phyloP scores from a whole-genome alignment of 2,888 invertebrate genomes.

The Clivina fossor region DNA sequence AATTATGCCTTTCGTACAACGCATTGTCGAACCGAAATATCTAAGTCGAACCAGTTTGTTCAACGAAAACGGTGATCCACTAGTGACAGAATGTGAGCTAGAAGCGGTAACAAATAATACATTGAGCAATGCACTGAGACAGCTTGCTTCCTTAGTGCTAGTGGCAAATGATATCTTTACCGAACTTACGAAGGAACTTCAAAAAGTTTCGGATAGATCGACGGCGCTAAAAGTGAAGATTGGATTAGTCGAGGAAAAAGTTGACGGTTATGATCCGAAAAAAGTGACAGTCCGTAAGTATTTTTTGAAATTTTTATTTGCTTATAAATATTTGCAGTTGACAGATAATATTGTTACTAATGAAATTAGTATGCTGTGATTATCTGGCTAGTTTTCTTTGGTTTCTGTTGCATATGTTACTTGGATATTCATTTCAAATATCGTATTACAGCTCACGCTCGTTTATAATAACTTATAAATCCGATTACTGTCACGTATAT shows the following conservation, averaged over 20 bases:
- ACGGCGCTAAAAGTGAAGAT: slow-evolving; percentile 70
- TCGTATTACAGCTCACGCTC: too few species aligned
- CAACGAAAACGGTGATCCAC: slow-evolving; percentile 61
- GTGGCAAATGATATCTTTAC: slow-evolving; percentile 85
- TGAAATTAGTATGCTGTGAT: too few species aligned
- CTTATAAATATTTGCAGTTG: too few species aligned
- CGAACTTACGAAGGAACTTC: slow-evolving; percentile 75
- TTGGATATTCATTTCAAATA: too few species aligned
- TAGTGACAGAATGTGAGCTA: slow-evolving; percentile 72
- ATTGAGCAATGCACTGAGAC: slow-evolving; percentile 79
- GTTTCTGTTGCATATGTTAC: too few species aligned
- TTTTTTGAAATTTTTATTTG: slow-evolving; percentile 34
- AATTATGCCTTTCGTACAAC: slow-evolving; percentile 85
- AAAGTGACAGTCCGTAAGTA: slow-evolving; percentile 94
- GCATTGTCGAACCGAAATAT: slow-evolving; percentile 79
- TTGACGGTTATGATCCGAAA: slow-evolving; percentile 80
- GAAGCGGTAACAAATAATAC: slow-evolving; percentile 87
- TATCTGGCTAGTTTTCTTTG: too few species aligned
- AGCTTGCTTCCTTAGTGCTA: slow-evolving; percentile 81
- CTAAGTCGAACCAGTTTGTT: slow-evolving; percentile 69
- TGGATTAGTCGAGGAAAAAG: slow-evolving; percentile 68
- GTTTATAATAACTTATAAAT: too few species aligned
- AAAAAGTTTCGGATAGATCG: slow-evolving; percentile 72
- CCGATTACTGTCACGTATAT: slow-evolving; percentile 5
- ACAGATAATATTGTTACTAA: too few species aligned